Evolutionary conservation across 2,888 invertebrate species (phyloP), one percentile per base, ranked within the genome.

Genomic region (Dimorphilus gyrociliatus): DNA sequence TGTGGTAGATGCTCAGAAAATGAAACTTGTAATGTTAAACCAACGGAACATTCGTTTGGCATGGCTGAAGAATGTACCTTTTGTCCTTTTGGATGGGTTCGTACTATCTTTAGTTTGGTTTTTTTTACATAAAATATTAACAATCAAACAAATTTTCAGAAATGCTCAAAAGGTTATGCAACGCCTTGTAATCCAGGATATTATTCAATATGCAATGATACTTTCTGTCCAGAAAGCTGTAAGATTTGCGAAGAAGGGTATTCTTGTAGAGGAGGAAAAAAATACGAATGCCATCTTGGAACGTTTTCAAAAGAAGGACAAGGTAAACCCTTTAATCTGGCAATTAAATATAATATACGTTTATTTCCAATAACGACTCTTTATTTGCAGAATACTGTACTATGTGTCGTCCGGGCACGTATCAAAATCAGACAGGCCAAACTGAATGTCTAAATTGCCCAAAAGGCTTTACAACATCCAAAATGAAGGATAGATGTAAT

Each of bases 61-160:
- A 35, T 39, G 1, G 39, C 42, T 1, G 36, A 41, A 3, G 38
- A 44, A 26, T 52, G 51, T 34, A 34, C 37, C 12, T 23, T 42
- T 2, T 52, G 51, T 40, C 50, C 48, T 8, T 27, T 29, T 8
- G 51, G 51, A 21, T 51, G 51, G 51, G 51, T 52, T 27, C 16
- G 35, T 19, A 17, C 16, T 10, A 15, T 16, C 13, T 6, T 14
- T n/a, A 24, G n/a, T 10, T 4, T 19, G 21, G 6, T 17, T 12
- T 25, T 1, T 18, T 26, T 7, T 7, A 8, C n/a, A n/a, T n/a
- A n/a, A 10, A n/a, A 21, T 21, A 21, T 10, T 21, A n/a, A 21
- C 21, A 21, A 21, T 21, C 8, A n/a, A n/a, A n/a, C n/a, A n/a
- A n/a, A n/a, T 4, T 29, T 30, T 6, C 33, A 50, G 50, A 46